Percentiles rank a stretch among this genome's conserved stretches.
These are phyloP conservation scores for Diachasma alloeum DNA, from an alignment of 1,140 invertebrate genomes.

Conservation along the genomic window DNA sequence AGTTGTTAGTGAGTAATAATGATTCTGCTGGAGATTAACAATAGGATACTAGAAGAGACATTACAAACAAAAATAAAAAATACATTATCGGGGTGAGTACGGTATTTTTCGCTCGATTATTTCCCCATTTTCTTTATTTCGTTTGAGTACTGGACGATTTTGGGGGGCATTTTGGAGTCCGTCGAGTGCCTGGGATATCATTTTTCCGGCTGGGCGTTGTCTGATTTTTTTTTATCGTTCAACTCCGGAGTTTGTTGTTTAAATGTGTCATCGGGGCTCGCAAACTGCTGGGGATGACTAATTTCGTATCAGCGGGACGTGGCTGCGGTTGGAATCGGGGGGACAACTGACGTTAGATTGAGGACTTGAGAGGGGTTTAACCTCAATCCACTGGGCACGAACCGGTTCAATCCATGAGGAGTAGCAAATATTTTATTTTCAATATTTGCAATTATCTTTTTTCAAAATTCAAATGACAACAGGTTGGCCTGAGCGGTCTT, in stretches of 20 bases:
- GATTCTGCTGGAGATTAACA: constrained; percentile 99
- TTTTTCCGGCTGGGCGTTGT: neutral
- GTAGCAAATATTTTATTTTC: too few species aligned
- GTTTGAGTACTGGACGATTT: neutral
- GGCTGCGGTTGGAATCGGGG: neutral
- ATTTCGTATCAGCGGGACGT: neutral
- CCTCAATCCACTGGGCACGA: neutral
- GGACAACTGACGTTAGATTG: neutral
- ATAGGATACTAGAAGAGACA: constrained; percentile 96
- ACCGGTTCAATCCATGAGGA: too few species aligned
- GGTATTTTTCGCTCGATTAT: constrained; percentile 14
- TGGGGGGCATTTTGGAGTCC: neutral
- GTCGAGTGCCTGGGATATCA: neutral
- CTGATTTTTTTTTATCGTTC: neutral
- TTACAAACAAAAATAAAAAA: constrained; percentile 95
- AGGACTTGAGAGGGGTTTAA: neutral
- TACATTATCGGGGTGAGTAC: constrained; percentile 88
- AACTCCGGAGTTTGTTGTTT: neutral
- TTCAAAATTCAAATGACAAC: too few species aligned
- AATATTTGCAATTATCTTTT: too few species aligned
- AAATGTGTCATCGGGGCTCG: neutral
- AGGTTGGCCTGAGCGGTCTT: too few species aligned
- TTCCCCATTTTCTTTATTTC: neutral
- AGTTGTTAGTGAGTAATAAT: constrained; percentile 71
- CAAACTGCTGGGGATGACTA: neutral